phyloP scores from a whole-genome alignment of 2,888 invertebrate genomes.

The Tridacna gigas region DNA sequence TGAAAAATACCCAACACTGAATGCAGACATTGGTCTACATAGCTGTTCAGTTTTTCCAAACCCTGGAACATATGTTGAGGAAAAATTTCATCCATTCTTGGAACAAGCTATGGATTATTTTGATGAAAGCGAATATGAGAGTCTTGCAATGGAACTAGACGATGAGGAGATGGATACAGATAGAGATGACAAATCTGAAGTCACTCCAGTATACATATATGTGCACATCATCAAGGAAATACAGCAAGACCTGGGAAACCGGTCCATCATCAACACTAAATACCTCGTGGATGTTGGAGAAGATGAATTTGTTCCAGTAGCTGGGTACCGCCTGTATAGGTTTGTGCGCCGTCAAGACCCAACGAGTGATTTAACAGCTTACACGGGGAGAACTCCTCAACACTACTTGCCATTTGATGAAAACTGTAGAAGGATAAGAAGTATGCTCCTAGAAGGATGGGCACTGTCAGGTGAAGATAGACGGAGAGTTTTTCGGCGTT shows the following conservation, averaged over 20 bases:
- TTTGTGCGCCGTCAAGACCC: conserved; percentile 5
- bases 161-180: conserved; percentile 34
- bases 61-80: conserved; percentile 56
- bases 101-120: conserved; percentile 39
- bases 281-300: conserved; percentile 38
- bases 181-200: neutral
- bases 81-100: conserved; percentile 49
- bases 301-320: conserved; percentile 2
- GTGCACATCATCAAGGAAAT: conserved; percentile 33
- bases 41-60: conserved; percentile 39
- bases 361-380: neutral
- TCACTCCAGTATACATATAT: conserved; percentile 46
- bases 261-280: neutral
- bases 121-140: conserved; percentile 41
- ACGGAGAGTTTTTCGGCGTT: conserved; percentile 49
- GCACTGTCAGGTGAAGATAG: conserved; percentile 39
- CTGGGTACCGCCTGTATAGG: conserved; percentile 13
- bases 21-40: neutral
- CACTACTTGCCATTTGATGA: conserved; percentile 41
- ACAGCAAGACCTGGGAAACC: neutral
- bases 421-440: conserved; percentile 36
- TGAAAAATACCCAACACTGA: neutral
- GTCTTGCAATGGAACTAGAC: conserved; percentile 45
- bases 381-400: neutral
- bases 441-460: conserved; percentile 48